Percentiles rank a stretch among this genome's conserved stretches.
These are phyloP conservation scores for Antechinus flavipes DNA, from an alignment of 2,113 vertebrate genomes.

Conservation along the genomic window DNA sequence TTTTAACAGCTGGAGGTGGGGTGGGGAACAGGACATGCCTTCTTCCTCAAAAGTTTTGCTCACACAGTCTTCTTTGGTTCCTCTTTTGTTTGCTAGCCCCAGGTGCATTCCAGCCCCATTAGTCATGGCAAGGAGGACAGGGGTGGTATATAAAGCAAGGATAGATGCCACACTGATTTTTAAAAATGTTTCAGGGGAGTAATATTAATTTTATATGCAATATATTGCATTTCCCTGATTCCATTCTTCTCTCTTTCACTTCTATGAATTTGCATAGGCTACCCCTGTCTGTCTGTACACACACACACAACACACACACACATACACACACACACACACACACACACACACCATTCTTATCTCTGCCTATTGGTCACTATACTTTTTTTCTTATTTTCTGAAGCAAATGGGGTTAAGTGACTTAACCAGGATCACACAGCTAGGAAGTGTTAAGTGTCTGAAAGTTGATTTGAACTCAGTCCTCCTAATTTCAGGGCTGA, in stretches of 20 bases:
- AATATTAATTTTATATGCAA: neutral
- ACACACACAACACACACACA: too few relatives aligned
- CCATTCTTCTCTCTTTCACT: neutral
- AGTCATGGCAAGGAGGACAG: neutral
- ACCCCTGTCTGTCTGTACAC: too few relatives aligned
- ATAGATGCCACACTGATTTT: neutral
- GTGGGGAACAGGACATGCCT: neutral
- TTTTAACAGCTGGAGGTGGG: neutral
- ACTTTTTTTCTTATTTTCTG: neutral
- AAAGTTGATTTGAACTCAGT: too few relatives aligned
- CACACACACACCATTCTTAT: neutral
- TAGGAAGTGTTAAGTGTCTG: too few relatives aligned
- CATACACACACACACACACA: too few relatives aligned
- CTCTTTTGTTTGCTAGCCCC: neutral
- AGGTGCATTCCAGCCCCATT: neutral
- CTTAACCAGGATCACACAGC: too few relatives aligned
- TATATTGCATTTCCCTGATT: neutral
- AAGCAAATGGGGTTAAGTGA: too few relatives aligned
- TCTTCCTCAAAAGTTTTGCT: neutral
- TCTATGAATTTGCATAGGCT: neutral
- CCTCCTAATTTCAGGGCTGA: too few relatives aligned
- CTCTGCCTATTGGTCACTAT: neutral
- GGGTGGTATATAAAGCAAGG: neutral
- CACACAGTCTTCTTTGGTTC: neutral
- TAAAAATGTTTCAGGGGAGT: neutral